These are phyloP conservation scores for Psilopsiagon aurifrons DNA, from an alignment of 2,113 vertebrate genomes.

Conservation along the genomic window DNA sequence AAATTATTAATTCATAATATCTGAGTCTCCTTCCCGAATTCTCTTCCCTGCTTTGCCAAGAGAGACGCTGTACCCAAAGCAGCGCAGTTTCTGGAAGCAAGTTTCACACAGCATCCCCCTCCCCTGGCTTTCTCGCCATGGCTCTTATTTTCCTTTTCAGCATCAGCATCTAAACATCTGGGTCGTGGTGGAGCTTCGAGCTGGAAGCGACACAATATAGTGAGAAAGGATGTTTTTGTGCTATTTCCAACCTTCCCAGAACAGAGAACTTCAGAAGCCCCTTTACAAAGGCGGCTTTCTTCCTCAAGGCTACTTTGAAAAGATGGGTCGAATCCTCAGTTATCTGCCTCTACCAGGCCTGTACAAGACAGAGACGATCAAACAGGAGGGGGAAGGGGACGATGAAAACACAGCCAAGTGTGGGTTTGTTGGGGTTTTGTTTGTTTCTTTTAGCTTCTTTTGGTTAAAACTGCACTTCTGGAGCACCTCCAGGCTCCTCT, in stretches of 20 bases:
- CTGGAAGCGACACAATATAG: constrained; percentile 31
- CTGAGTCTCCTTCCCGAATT: neutral
- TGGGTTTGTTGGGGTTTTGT: neutral
- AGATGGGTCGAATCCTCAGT: constrained; percentile 29
- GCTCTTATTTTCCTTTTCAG: constrained; percentile 8
- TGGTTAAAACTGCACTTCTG: neutral
- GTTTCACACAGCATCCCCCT: neutral
- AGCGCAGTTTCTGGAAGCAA: neutral
- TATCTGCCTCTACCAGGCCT: neutral
- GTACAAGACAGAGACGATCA: constrained; percentile 28
- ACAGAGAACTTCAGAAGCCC: constrained; percentile 48
- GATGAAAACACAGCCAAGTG: neutral
- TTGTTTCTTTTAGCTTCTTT: constrained; percentile 16
- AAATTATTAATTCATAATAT: neutral
- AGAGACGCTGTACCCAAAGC: neutral
- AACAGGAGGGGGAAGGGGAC: constrained; percentile 5
- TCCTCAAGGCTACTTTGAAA: neutral
- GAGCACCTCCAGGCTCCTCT: neutral
- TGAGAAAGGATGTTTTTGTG: constrained; percentile 61
- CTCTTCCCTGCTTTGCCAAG: neutral
- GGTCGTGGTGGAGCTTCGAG: constrained; percentile 25
- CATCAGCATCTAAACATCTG: constrained; percentile 60
- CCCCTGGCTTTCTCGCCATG: neutral
- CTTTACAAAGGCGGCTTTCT: constrained; percentile 54
- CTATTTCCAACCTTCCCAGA: constrained; percentile 45